A percentile compares a stretch with the other conserved stretches of the same genome.
Conservation (phyloP, 2,888 invertebrate genomes). For the Aricia artaxerxes region DNA sequence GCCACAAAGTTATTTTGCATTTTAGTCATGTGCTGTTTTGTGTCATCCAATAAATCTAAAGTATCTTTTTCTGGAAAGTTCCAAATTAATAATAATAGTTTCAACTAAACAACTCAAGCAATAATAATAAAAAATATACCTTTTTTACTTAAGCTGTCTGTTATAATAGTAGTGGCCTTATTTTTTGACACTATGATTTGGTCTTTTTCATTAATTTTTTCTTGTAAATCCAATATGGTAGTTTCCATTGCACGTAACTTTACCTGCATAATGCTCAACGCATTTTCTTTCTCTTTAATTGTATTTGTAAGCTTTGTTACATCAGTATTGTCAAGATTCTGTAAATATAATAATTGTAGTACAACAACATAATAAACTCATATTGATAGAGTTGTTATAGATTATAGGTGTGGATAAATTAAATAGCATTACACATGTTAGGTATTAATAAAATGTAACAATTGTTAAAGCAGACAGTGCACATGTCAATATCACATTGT, state of each 20-base stretch:
- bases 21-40: conserved; percentile 88
- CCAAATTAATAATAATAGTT: conserved; percentile 29
- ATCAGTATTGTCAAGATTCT: conserved; percentile 66
- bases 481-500: too few relatives aligned
- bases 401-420: too few relatives aligned
- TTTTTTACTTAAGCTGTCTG: conserved; percentile 86
- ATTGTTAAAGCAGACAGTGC: too few relatives aligned
- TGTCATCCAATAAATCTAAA: conserved; percentile 87
- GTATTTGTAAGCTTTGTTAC: conserved; percentile 81
- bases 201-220: conserved; percentile 90
- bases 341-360: conserved; percentile 37
- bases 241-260: conserved; percentile 84
- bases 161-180: conserved; percentile 87
- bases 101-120: background rate
- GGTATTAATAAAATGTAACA: too few relatives aligned
- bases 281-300: conserved; percentile 80
- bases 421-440: too few relatives aligned
- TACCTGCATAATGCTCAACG: conserved; percentile 66
- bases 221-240: conserved; percentile 89
- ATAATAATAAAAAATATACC: conserved; percentile 50
- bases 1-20: conserved; percentile 89
- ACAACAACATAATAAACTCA: background rate
- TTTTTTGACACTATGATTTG: conserved; percentile 90
- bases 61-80: conserved; percentile 82
- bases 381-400: too few relatives aligned